Evolutionary conservation across 2,113 vertebrate species (phyloP).

Genomic region (Scartelaos histophorus): DNA sequence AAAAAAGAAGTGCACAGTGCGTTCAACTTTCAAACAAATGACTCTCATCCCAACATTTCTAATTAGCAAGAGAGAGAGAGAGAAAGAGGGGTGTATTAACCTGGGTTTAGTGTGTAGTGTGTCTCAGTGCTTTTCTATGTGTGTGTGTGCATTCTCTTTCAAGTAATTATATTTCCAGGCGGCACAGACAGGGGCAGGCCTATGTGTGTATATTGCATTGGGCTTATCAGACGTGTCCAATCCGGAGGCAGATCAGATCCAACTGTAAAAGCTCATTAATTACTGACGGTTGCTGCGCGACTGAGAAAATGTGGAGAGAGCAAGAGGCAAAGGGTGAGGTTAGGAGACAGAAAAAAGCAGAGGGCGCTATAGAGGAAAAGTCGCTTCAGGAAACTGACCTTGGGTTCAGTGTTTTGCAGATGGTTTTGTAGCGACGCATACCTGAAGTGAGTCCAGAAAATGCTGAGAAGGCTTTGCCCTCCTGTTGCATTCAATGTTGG

Average conservation of each 20-base stretch:
- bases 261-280: constrained; percentile 77
- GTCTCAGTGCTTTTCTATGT: constrained; percentile 14
- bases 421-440: constrained; percentile 40
- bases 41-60: constrained; percentile 58
- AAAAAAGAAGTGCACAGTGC: constrained; percentile 58
- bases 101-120: constrained; percentile 49
- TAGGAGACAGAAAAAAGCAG: constrained; percentile 27
- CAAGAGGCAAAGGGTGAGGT: constrained; percentile 21
- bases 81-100: constrained; percentile 67
- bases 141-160: constrained; percentile 47
- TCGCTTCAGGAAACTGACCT: constrained; percentile 15
- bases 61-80: constrained; percentile 68
- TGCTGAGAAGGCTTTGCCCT: constrained; percentile 38
- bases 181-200: constrained; percentile 51
- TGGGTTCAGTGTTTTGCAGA: constrained; percentile 14
- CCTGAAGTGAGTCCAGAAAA: constrained; percentile 3
- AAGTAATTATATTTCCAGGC: constrained; percentile 76
- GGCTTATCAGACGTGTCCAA: constrained; percentile 75
- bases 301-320: constrained; percentile 27
- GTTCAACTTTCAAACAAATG: constrained; percentile 71
- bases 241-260: constrained; percentile 71
- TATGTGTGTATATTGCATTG: constrained; percentile 66
- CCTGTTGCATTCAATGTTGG: constrained; percentile 46
- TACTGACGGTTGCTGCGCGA: constrained; percentile 69
- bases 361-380: constrained; percentile 16